Percentiles rank a stretch among this genome's conserved stretches.
Conservation (phyloP, 2,888 invertebrate species). For the Pharmacophagus antenor region DNA sequence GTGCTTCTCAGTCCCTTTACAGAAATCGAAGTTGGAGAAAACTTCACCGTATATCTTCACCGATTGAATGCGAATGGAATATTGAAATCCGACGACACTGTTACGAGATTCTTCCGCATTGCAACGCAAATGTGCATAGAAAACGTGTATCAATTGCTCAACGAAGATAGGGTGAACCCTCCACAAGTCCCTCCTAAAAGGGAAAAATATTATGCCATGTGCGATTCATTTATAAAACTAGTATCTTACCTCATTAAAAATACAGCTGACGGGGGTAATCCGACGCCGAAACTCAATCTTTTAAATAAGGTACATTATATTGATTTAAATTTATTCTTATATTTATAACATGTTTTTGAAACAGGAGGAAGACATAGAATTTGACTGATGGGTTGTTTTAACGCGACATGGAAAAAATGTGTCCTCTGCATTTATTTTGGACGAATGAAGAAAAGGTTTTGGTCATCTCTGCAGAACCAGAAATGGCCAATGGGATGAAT, state of each 20-base stretch:
- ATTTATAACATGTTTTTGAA: neutral
- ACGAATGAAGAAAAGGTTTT: too few relatives aligned
- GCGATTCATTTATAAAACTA: conserved; percentile 96
- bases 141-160: conserved; percentile 91
- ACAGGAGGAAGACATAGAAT: too few relatives aligned
- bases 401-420: too few relatives aligned
- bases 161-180: conserved; percentile 85
- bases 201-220: conserved; percentile 95
- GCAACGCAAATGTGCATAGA: conserved; percentile 98
- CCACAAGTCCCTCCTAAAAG: conserved; percentile 83
- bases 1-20: conserved; percentile 91
- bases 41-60: conserved; percentile 96
- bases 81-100: conserved; percentile 97
- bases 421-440: too few relatives aligned
- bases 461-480: too few relatives aligned
- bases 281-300: conserved; percentile 97
- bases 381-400: too few relatives aligned
- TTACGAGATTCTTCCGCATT: conserved; percentile 97
- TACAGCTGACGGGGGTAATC: conserved; percentile 93
- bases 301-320: conserved; percentile 88
- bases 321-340: neutral
- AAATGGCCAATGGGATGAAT: too few relatives aligned
- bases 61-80: conserved; percentile 96
- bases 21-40: conserved; percentile 92
- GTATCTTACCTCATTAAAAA: conserved; percentile 97